A percentile compares a stretch with the other conserved stretches of the same genome.
These are phyloP conservation scores for Leuciscus idus DNA, from an alignment of 2,113 vertebrate species.

Conservation along the genomic window DNA sequence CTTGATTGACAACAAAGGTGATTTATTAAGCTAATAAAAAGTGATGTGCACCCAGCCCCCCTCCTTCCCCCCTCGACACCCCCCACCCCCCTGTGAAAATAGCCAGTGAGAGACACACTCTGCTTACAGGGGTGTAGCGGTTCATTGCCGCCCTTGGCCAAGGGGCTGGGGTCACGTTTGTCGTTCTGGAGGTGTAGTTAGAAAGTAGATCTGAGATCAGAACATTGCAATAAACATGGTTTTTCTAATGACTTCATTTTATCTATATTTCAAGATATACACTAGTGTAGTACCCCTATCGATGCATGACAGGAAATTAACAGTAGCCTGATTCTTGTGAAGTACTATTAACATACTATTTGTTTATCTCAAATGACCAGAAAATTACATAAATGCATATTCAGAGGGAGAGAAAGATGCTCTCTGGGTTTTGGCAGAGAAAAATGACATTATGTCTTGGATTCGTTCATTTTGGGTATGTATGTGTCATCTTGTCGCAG, in stretches of 20 bases:
- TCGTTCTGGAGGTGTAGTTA: neutral
- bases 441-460: constrained; percentile 72
- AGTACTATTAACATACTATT: neutral
- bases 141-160: constrained; percentile 20
- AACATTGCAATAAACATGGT: neutral
- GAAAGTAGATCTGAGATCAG: neutral
- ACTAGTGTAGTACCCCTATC: neutral
- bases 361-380: constrained; percentile 5
- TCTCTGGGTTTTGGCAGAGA: constrained; percentile 49
- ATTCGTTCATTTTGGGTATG: constrained; percentile 68
- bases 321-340: constrained; percentile 10
- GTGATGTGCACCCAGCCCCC: constrained; percentile 91
- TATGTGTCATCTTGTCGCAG: constrained; percentile 71
- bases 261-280: neutral
- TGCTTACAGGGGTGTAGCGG: neutral
- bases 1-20: constrained; percentile 99
- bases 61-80: constrained; percentile 25
- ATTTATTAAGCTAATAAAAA: constrained; percentile 99
- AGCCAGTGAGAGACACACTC: constrained; percentile 91
- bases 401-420: constrained; percentile 41
- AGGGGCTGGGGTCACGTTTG: constrained; percentile 42
- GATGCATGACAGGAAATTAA: neutral
- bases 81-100: constrained; percentile 85
- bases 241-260: neutral
- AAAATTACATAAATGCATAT: constrained; percentile 27